phyloP scores from a whole-genome alignment of 2,113 vertebrate genomes.

The Willisornis vidua region DNA sequence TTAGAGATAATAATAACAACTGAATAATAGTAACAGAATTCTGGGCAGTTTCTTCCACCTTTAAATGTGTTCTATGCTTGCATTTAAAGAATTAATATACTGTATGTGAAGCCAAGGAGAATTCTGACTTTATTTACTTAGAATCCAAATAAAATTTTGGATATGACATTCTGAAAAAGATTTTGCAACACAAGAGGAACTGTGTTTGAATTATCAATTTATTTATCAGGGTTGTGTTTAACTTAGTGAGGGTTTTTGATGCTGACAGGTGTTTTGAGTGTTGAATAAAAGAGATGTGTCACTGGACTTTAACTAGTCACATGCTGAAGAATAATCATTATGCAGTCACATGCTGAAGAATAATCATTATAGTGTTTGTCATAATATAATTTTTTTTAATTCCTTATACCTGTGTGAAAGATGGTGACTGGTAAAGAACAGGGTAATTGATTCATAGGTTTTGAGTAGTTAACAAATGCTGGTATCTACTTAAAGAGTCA shows the following conservation, averaged over 20 bases:
- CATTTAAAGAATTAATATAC: neutral
- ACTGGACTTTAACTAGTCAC: neutral
- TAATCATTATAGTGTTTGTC: neutral
- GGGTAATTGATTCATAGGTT: neutral
- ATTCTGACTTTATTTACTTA: neutral
- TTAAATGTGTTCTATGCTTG: neutral
- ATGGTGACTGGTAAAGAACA: neutral
- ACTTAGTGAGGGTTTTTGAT: neutral
- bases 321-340: neutral
- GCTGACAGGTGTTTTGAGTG: neutral
- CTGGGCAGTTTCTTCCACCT: neutral
- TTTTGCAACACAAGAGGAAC: neutral
- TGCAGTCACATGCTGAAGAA: neutral
- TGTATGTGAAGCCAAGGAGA: neutral
- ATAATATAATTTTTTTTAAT: neutral
- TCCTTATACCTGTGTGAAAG: neutral
- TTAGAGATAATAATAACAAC: neutral
- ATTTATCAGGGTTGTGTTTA: neutral
- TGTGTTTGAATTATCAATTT: neutral
- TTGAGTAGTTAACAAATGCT: neutral
- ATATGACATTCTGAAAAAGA: neutral
- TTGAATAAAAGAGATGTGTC: neutral
- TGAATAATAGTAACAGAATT: neutral
- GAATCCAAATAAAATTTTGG: neutral
- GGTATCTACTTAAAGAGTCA: neutral